Conservation (phyloP, 1,140 invertebrate species). For the Cydia amplana region DNA sequence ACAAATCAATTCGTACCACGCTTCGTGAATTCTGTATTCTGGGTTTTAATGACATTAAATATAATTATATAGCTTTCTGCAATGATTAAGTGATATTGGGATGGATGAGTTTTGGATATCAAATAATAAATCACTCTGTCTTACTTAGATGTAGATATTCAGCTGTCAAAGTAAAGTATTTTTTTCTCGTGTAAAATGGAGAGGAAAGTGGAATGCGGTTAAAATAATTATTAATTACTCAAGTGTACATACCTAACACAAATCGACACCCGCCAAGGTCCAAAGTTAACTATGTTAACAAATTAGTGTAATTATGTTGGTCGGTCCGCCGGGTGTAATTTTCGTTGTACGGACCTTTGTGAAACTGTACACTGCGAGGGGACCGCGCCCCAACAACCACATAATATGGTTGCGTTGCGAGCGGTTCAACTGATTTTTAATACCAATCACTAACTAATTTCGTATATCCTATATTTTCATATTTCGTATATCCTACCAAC, state of each 20-base stretch:
- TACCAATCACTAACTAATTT: no score
- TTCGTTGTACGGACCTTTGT: conserved; percentile 35
- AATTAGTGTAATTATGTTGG: conserved; percentile 42
- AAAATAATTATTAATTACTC: background rate
- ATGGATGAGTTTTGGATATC: no score
- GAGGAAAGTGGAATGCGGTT: no score
- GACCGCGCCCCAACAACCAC: conserved; percentile 4
- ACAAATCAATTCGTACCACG: background rate
- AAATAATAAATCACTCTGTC: no score
- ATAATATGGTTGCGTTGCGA: background rate
- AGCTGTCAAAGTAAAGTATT: no score
- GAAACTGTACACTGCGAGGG: conserved; percentile 36
- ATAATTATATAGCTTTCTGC: background rate
- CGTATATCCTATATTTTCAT: no score
- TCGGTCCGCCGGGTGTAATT: conserved; percentile 37
- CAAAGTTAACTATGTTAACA: conserved; percentile 32
- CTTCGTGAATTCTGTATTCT: background rate
- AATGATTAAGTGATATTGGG: background rate
- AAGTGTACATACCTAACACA: background rate
- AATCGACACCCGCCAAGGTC: background rate
- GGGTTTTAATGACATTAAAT: background rate
- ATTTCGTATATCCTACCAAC: no score
- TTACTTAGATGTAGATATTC: no score
- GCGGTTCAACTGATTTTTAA: background rate
- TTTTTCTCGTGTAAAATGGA: no score